Base-by-base conservation (phyloP, 2,888 invertebrate genomes). In the Eurytoma adleriae region DNA sequence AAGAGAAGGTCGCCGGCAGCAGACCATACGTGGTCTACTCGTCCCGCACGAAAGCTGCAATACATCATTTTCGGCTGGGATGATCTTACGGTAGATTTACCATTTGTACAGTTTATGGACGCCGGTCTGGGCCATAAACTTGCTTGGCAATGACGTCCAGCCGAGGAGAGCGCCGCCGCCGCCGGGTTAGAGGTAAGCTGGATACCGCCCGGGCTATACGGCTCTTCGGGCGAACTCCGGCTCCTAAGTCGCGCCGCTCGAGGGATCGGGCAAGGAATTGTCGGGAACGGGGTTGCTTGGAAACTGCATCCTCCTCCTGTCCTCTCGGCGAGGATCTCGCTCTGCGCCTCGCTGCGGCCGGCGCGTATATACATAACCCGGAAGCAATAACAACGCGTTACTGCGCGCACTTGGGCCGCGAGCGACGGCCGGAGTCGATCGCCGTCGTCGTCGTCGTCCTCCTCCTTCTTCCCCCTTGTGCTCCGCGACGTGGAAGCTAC, bases 11-110 rank as follows among this genome's bases (percentile, higher is more conserved):
- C 14, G 54, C n/a, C 3, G 54, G 14, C 7, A 68, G 61, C 16
- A 64, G 52, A 74, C 12, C 75, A 76, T 73, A 77, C 78, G 61
- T 75, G 66, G 56, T 70, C 62, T 78, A 20, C 76, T 67, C 66
- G 75, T 64, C 57, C 67, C 67, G 24, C 56, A n/a, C 69, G 70
- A 74, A 78, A 78, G 81, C 78, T 75, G 88, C 89, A 88, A 91
- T 91, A 90, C 89, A 90, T 91, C 91, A 91, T 90, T 91, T 90
- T 91, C 91, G 90, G 90, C 89, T 90, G 90, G 90, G 87, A 90
- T 90, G 89, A 89, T 90, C 89, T 90, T 88, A 90, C 91, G 90
- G 87, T 91, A 90, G 90, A 91, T 91, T 91, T 90, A 90, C 89
- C 91, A 90, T 91, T 90, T 88, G 89, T 87, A 89, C 89, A 90